Conservation (phyloP, 2,113 vertebrate genomes). For the Lepisosteus osseus region DNA sequence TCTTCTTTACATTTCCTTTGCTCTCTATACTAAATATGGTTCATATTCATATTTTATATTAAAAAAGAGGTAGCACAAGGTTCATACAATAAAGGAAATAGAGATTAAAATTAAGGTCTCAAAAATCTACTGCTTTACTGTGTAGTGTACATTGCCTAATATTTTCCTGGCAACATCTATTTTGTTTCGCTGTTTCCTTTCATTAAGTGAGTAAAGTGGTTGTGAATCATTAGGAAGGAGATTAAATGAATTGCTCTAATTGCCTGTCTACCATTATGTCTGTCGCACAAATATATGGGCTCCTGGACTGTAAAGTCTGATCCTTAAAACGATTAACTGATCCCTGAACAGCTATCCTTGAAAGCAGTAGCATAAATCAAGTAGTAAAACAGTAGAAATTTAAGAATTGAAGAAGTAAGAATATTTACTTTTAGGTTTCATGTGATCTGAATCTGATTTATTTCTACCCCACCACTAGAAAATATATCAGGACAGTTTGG, state of each 20-base stretch:
- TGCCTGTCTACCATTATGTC: slow-evolving; percentile 9
- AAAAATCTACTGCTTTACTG: neutral
- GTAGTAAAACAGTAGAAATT: neutral
- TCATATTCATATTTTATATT: neutral
- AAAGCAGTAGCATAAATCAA: slow-evolving; percentile 6
- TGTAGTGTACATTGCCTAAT: neutral
- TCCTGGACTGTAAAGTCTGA: slow-evolving; percentile 5
- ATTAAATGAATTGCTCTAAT: slow-evolving; percentile 18
- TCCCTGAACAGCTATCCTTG: slow-evolving; percentile 8
- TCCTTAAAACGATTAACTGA: slow-evolving; percentile 10
- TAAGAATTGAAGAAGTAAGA: neutral
- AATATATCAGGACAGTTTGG: no score
- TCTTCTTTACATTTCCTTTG: no score
- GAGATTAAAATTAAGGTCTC: neutral
- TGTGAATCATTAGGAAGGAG: slow-evolving; percentile 5
- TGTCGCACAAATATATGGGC: slow-evolving; percentile 10
- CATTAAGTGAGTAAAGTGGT: neutral
- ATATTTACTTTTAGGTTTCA: neutral
- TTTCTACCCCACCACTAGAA: no score
- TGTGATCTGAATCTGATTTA: no score
- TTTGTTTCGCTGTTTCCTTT: neutral
- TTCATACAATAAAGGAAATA: neutral
- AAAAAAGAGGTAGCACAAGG: neutral
- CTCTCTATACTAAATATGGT: no score
- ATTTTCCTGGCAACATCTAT: neutral